These are phyloP conservation scores for Anastatus disparis DNA, from an alignment of 1,140 invertebrate genomes.

Conservation along the genomic window DNA sequence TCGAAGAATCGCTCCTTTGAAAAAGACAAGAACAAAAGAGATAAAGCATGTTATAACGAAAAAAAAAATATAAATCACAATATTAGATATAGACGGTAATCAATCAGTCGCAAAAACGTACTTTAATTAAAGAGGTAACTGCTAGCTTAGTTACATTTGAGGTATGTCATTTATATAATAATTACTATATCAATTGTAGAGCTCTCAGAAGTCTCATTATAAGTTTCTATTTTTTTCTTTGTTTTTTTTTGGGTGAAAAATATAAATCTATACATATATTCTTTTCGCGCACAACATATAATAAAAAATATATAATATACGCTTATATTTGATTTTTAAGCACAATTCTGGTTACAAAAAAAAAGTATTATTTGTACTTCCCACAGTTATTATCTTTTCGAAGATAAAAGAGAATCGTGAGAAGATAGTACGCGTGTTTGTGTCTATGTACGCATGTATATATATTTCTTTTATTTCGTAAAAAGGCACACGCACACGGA, in stretches of 20 bases:
- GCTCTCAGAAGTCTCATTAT: constrained; percentile 31
- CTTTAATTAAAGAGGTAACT: constrained; percentile 54
- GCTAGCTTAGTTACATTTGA: constrained; percentile 54
- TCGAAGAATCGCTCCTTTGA: background rate
- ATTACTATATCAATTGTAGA: constrained; percentile 47
- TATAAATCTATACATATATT: constrained; percentile 19
- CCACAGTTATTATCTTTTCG: constrained; percentile 12
- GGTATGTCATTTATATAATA: constrained; percentile 63
- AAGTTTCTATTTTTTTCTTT: no score
- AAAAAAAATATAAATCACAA: constrained; percentile 29
- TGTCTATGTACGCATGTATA: no score
- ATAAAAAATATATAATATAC: constrained; percentile 28
- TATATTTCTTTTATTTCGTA: no score
- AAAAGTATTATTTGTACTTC: background rate
- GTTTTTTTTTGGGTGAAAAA: constrained; percentile 25
- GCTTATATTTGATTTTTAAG: constrained; percentile 23
- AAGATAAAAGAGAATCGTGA: constrained; percentile 22
- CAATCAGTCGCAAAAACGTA: constrained; percentile 50
- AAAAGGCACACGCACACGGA: constrained; percentile 8
- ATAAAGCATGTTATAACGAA: constrained; percentile 4
- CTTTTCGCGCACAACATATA: background rate
- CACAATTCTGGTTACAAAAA: constrained; percentile 17
- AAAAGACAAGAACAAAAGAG: no score
- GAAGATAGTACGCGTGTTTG: no score
- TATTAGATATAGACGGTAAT: constrained; percentile 5